A percentile compares a stretch with the other conserved stretches of the same genome.
phyloP scores from a whole-genome alignment of 2,888 invertebrate species.

The Drosophila stalkeri region DNA sequence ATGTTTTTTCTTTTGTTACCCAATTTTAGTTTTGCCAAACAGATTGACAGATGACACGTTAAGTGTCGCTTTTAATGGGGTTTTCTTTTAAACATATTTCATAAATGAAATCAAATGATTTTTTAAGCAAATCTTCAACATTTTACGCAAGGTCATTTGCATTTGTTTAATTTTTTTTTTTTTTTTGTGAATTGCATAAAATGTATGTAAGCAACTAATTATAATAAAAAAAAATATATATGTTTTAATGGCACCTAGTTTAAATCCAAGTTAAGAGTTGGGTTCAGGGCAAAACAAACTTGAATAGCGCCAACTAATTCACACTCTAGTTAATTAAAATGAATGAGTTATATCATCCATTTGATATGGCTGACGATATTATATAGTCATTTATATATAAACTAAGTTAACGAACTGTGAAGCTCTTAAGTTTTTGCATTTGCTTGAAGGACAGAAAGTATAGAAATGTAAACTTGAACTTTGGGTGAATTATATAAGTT shows the following conservation, averaged over 20 bases:
- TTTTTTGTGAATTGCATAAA: slow-evolving; percentile 29
- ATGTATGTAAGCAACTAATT: slow-evolving; percentile 29
- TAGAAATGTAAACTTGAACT: slow-evolving; percentile 1
- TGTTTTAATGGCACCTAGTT: slow-evolving; percentile 24
- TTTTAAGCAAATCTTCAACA: slow-evolving; percentile 16
- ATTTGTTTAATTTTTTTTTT: slow-evolving; percentile 20
- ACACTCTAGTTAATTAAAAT: slow-evolving; percentile 9
- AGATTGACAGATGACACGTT: slow-evolving; percentile 57
- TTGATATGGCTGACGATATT: neutral
- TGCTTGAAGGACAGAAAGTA: neutral
- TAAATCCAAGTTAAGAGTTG: slow-evolving; percentile 7
- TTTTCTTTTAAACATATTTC: slow-evolving; percentile 19
- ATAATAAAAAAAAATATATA: slow-evolving; percentile 6
- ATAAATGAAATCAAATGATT: neutral
- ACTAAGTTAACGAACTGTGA: slow-evolving; percentile 6
- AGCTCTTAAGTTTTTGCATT: neutral
- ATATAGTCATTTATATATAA: neutral
- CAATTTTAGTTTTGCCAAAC: slow-evolving; percentile 49
- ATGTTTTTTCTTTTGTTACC: slow-evolving; percentile 37
- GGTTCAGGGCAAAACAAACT: slow-evolving; percentile 19
- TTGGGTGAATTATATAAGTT: neutral
- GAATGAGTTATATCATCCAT: slow-evolving; percentile 3
- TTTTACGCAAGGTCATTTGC: slow-evolving; percentile 47
- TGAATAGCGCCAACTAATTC: slow-evolving; percentile 4
- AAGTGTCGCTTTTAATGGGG: slow-evolving; percentile 41